These are phyloP conservation scores for Girardinichthys multiradiatus DNA, from an alignment of 2,113 vertebrate genomes.

Conservation along the genomic window DNA sequence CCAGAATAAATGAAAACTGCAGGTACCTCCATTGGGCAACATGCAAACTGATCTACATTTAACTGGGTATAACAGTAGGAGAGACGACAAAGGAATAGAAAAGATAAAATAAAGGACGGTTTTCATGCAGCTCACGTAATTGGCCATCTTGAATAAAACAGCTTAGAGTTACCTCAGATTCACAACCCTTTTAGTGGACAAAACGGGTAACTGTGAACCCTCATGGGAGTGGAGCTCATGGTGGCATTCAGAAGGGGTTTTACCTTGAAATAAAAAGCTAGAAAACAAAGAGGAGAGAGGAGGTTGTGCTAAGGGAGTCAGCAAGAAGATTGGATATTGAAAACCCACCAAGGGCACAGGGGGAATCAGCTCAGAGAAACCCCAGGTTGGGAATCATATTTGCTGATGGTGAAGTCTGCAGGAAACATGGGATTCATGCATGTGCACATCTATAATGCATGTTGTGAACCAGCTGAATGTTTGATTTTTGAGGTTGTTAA, in stretches of 20 bases:
- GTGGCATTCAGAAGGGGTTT: slow-evolving; percentile 28
- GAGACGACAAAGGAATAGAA: not conserved
- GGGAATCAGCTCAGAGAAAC: slow-evolving; percentile 28
- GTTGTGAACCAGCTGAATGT: slow-evolving; percentile 3
- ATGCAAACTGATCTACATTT: slow-evolving; percentile 3
- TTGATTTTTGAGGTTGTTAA: not conserved
- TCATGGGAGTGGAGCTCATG: slow-evolving; percentile 23
- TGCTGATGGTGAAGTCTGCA: not conserved
- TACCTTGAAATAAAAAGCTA: slow-evolving; percentile 25
- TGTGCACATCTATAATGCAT: slow-evolving; percentile 1
- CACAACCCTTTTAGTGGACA: slow-evolving; percentile 32
- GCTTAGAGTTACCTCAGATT: slow-evolving; percentile 42
- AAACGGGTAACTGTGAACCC: slow-evolving; percentile 37
- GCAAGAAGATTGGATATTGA: slow-evolving; percentile 43
- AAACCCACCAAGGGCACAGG: slow-evolving; percentile 47
- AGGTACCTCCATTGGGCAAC: not conserved
- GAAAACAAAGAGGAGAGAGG: slow-evolving; percentile 31
- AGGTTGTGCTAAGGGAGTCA: slow-evolving; percentile 26
- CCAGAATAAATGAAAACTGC: slow-evolving; percentile 1
- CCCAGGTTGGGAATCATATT: slow-evolving; percentile 48
- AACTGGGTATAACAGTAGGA: not conserved
- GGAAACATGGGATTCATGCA: slow-evolving; percentile 12
- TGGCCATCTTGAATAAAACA: slow-evolving; percentile 19
- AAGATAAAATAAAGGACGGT: not conserved
- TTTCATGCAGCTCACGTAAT: slow-evolving; percentile 50